phyloP scores from a whole-genome alignment of 2,797 vertebrate species.

The Dendrocincla tyrannina region DNA sequence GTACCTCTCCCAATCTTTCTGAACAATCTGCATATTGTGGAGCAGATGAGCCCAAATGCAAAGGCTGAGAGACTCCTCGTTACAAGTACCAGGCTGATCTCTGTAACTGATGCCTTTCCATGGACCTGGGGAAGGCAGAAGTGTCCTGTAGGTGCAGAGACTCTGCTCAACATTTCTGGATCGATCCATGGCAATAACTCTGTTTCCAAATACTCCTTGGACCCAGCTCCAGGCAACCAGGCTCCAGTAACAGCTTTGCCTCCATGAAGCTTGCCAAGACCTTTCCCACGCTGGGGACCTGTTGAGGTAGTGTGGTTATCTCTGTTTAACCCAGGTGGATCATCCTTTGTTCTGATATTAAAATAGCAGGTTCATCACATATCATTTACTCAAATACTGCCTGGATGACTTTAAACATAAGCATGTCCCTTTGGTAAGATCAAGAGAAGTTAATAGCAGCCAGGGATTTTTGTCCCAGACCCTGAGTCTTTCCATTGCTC shows the following conservation, averaged over 20 bases:
- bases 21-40: background rate
- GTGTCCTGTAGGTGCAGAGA: background rate
- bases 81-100: background rate
- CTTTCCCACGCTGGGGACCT: background rate
- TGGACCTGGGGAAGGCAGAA: background rate
- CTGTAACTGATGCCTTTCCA: background rate
- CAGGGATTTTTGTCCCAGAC: background rate
- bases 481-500: background rate
- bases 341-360: background rate
- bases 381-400: background rate
- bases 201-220: background rate
- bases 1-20: background rate
- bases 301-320: background rate
- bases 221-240: background rate
- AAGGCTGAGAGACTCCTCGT: background rate
- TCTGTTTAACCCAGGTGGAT: background rate
- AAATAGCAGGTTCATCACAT: background rate
- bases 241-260: background rate
- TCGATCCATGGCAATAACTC: background rate
- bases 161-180: background rate
- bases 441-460: background rate
- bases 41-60: background rate
- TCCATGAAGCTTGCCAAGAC: background rate
- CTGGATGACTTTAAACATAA: background rate
- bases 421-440: background rate